Conservation (phyloP, 2,888 invertebrate species). For the Latrodectus hesperus region DNA sequence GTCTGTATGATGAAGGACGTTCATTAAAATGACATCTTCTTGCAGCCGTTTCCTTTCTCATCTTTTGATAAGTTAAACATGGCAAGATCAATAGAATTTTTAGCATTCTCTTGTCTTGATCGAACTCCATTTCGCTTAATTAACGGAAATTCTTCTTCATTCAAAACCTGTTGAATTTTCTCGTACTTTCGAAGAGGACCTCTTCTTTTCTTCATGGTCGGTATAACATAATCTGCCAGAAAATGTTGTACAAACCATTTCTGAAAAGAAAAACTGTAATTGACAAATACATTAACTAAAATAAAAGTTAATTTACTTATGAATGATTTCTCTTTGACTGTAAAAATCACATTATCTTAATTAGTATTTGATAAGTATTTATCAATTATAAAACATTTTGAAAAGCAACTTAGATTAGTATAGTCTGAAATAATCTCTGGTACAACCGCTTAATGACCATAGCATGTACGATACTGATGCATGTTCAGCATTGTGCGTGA, state of each 20-base stretch:
- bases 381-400: neutral
- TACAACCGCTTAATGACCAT: too few relatives aligned
- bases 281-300: neutral
- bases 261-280: neutral
- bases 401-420: neutral
- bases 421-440: too few relatives aligned
- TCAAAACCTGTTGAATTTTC: constrained; percentile 16
- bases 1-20: too few relatives aligned
- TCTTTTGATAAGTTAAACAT: too few relatives aligned
- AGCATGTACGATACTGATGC: too few relatives aligned
- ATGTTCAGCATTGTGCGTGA: too few relatives aligned
- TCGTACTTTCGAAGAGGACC: constrained; percentile 53
- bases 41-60: too few relatives aligned
- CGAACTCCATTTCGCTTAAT: neutral
- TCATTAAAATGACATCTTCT: too few relatives aligned
- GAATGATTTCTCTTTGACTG: neutral
- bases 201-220: constrained; percentile 25
- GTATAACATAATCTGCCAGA: constrained; percentile 27
- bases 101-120: neutral
- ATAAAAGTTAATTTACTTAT: neutral
- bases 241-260: constrained; percentile 50
- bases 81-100: too few relatives aligned
- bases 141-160: constrained; percentile 12
- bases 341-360: neutral
- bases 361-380: neutral